Evolutionary conservation across 2,888 invertebrate genomes (phyloP).

Genomic region (Liposcelis brunnea): DNA sequence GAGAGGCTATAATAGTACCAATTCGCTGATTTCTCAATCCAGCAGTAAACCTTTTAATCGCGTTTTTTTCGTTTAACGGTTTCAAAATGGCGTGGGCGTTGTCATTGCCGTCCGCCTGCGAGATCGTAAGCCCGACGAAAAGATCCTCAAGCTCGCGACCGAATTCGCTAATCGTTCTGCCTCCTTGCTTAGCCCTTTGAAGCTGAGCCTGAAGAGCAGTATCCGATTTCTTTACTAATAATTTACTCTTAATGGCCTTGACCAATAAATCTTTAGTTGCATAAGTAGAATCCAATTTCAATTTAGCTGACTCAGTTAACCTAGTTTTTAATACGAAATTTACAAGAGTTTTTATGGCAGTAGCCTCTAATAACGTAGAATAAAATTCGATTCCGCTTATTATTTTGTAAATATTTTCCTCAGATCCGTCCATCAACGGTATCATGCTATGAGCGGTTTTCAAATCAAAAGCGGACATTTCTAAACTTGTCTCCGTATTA

Average conservation of each 20-base stretch:
- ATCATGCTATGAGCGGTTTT: too few species aligned
- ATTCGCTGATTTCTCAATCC: conserved; percentile 14
- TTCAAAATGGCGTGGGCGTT: conserved; percentile 11
- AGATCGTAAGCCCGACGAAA: conserved; percentile 14
- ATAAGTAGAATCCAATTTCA: conserved; percentile 8
- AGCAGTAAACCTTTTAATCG: conserved; percentile 16
- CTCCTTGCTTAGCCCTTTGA: conserved; percentile 12
- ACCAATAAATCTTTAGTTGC: not conserved
- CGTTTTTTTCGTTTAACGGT: conserved; percentile 16
- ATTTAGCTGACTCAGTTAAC: conserved; percentile 13
- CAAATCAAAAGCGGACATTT: too few species aligned
- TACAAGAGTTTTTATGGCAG: conserved; percentile 15
- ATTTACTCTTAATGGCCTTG: conserved; percentile 13
- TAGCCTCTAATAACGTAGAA: conserved; percentile 13
- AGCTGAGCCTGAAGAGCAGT: conserved; percentile 12
- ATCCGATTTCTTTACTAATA: conserved; percentile 14
- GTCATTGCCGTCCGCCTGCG: conserved; percentile 14
- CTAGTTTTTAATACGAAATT: conserved; percentile 16
- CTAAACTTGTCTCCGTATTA: too few species aligned
- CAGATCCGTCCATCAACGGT: too few species aligned
- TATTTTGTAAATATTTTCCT: conserved; percentile 7
- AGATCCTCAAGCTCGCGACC: conserved; percentile 14
- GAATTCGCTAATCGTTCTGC: conserved; percentile 14
- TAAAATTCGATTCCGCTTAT: conserved; percentile 18
- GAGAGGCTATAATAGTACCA: conserved; percentile 13